Conservation (phyloP, 1,140 invertebrate genomes). For the Megalopta genalis region DNA sequence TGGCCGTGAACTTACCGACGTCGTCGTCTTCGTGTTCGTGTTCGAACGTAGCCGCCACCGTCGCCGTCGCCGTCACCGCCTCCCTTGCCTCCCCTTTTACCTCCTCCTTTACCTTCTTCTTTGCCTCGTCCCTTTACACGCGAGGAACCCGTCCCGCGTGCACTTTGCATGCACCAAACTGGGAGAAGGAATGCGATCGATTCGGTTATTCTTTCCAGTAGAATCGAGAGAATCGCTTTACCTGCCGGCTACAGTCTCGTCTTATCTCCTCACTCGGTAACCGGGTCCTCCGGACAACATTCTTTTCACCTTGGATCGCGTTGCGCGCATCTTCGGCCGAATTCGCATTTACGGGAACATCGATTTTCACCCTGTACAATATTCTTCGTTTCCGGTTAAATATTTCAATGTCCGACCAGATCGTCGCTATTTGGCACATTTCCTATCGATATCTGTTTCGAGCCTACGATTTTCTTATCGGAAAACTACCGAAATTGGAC, state of each 20-base stretch:
- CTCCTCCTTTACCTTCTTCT: not conserved
- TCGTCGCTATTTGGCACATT: no score
- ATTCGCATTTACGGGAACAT: no score
- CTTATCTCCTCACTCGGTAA: not conserved
- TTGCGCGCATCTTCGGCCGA: no score
- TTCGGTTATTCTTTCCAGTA: constrained; percentile 38
- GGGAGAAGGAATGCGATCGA: constrained; percentile 55
- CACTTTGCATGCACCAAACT: constrained; percentile 55
- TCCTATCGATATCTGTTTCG: no score
- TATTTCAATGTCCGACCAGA: no score
- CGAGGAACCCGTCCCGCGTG: constrained; percentile 42
- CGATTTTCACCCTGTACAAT: no score
- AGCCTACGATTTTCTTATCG: no score
- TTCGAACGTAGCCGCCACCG: constrained; percentile 57
- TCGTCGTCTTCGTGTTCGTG: constrained; percentile 48
- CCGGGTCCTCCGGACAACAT: not conserved
- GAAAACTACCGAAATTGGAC: no score
- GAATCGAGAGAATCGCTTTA: constrained; percentile 36
- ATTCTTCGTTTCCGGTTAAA: no score
- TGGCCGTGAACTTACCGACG: constrained; percentile 79
- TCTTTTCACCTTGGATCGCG: not conserved
- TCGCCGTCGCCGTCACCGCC: not conserved
- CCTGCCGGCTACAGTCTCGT: constrained; percentile 21
- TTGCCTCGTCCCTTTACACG: constrained; percentile 50
- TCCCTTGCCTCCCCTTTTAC: not conserved